Evolutionary conservation across 30 jellyfish, hydroid and myxozoan species (phyloP).

Genomic region (Hydractinia symbiolongicarpus): DNA sequence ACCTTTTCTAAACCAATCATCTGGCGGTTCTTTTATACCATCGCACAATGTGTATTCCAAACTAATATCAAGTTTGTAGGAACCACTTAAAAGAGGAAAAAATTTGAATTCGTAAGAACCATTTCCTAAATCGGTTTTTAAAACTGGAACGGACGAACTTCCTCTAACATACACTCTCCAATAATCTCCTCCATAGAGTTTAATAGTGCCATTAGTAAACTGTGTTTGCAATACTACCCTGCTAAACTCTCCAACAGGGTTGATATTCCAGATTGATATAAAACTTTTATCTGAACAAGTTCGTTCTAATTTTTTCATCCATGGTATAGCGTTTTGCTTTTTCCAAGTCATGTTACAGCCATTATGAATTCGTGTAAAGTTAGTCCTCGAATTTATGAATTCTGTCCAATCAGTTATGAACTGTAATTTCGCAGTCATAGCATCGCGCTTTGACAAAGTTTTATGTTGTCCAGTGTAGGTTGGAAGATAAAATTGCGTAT

Average conservation of each 20-base stretch:
- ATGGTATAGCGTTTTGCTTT: conserved; percentile 50
- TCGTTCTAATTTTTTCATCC: conserved; percentile 69
- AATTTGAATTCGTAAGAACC: conserved; percentile 87
- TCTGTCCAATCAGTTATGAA: not conserved
- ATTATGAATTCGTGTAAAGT: not conserved
- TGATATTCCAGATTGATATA: conserved; percentile 65
- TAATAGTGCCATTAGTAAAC: conserved; percentile 37
- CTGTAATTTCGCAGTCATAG: not conserved
- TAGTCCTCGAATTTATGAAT: not conserved
- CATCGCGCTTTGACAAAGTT: not conserved
- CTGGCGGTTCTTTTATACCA: conserved; percentile 94
- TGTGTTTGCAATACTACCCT: conserved; percentile 80
- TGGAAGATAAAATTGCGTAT: no score
- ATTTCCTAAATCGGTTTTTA: conserved; percentile 60
- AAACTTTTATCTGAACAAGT: conserved; percentile 65
- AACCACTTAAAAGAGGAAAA: conserved; percentile 61
- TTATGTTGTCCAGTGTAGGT: no score
- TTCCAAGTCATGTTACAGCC: conserved; percentile 31
- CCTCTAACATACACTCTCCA: conserved; percentile 87
- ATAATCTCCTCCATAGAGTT: conserved; percentile 74
- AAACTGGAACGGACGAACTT: conserved; percentile 45
- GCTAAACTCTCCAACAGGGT: conserved; percentile 88
- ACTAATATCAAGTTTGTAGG: conserved; percentile 37
- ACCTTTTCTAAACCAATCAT: conserved; percentile 90
- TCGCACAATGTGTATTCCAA: conserved; percentile 92